Evolutionary conservation across 2,113 vertebrate genomes (phyloP).

Genomic region (Hystrix cristata): DNA sequence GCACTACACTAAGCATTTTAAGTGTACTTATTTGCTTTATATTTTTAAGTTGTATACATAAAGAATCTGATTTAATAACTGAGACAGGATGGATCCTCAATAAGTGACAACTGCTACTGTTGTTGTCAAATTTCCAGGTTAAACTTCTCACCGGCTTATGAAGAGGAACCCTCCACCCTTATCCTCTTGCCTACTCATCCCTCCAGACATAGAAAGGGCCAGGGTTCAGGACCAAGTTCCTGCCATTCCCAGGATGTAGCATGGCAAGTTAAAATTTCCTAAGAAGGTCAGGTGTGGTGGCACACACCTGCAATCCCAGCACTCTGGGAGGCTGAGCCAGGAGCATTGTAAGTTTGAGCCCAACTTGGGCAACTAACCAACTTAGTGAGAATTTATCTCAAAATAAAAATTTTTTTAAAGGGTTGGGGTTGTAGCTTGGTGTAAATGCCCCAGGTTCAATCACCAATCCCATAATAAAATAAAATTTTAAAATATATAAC

Average conservation of each 20-base stretch:
- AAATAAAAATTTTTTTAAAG: background rate
- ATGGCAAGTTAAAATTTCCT: background rate
- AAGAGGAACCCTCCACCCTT: background rate
- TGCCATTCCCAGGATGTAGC: background rate
- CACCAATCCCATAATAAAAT: background rate
- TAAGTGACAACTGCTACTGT: background rate
- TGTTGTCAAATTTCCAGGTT: background rate
- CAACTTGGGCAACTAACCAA: background rate
- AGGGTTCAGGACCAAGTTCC: background rate
- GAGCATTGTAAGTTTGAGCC: background rate
- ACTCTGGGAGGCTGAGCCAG: background rate
- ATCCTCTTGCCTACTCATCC: background rate
- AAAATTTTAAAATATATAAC: background rate
- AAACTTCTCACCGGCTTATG: constrained; percentile 1
- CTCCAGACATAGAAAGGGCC: background rate
- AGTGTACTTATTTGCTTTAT: constrained; percentile 1
- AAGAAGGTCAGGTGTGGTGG: background rate
- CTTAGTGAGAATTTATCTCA: background rate
- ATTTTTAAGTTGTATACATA: background rate
- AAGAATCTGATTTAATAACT: background rate
- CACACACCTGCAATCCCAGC: background rate
- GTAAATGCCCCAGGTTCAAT: background rate
- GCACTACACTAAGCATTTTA: background rate
- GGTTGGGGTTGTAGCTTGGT: background rate
- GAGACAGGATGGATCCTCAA: background rate